Percentiles rank a stretch among this genome's conserved stretches.
Evolutionary conservation across 2,113 vertebrate genomes (phyloP).

Genomic region (Columba livia): DNA sequence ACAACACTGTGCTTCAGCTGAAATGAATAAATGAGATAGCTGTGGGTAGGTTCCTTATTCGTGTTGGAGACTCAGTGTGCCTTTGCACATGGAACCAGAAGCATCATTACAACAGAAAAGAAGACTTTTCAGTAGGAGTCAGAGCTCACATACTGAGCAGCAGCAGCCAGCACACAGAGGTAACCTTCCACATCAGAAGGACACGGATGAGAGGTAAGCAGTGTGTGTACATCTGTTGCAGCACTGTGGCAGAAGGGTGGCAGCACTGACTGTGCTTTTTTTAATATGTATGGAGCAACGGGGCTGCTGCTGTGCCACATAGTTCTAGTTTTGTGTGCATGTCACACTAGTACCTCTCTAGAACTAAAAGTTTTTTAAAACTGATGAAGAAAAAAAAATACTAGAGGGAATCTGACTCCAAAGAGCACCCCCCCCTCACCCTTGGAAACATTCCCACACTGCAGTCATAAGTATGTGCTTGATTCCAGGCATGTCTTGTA

Average conservation of each 20-base stretch:
- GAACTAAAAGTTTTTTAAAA: background rate
- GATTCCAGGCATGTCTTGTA: background rate
- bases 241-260: background rate
- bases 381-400: background rate
- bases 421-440: background rate
- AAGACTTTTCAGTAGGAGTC: background rate
- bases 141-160: background rate
- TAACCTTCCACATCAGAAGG: background rate
- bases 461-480: background rate
- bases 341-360: background rate
- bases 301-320: background rate
- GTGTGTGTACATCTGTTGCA: background rate
- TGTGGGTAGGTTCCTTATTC: background rate
- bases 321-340: background rate
- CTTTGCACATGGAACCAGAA: rapidly evolving
- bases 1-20: background rate
- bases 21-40: background rate
- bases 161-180: background rate
- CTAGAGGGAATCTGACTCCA: background rate
- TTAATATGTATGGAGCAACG: background rate
- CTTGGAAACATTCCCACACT: background rate
- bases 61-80: background rate
- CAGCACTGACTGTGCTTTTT: background rate
- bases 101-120: background rate
- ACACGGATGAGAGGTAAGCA: background rate